Evolutionary conservation across 2,797 vertebrate species (phyloP), one percentile per base, ranked within the genome.

Genomic region (Limosa lapponica): DNA sequence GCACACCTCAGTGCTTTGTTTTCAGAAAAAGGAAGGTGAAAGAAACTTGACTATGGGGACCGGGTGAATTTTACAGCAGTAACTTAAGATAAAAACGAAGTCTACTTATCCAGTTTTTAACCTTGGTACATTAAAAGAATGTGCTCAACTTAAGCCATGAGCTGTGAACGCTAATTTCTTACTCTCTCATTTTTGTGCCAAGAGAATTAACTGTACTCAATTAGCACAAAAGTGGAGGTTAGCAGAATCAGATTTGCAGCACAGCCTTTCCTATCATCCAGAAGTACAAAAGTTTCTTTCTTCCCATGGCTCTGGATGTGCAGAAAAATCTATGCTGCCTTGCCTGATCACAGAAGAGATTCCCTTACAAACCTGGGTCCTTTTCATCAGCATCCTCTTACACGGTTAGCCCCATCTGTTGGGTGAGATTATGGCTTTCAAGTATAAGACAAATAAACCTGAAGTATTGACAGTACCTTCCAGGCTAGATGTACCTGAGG

Each of bases 211-310:
- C 74, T 41, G 28, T 80, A 55, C 44, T 61, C 39, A 48, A 23
- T 62, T 61, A 89, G 43, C 44, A 46, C 6, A 1, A 11, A 73
- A 71, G 69, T 11, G 18, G 39, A 92, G 51, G n/a, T 75, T 84
- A 69, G 10, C 52, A 73, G 81, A 70, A 52, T 34, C 67, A 59
- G 55, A 70, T 90, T 36, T 82, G 86, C 52, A 87, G 75, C 37
- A 61, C 44, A 44, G 46, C n/a, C 34, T 65, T 90, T 80, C 15
- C 41, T 61, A 4, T 58, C 65, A 41, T n/a, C 27, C 22, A 24
- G 34, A 88, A 61, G 22, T 51, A 72, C 54, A 43, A 81, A 89
- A 89, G 10, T 8, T 19, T 51, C 27, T 61, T 64, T 72, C n/a
- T 91, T 49, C 37, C 27, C 18, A 4, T 0, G 3, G 37, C 73